These are phyloP conservation scores for Oryzias woworae DNA, from an alignment of 2,113 vertebrate genomes.

Conservation along the genomic window DNA sequence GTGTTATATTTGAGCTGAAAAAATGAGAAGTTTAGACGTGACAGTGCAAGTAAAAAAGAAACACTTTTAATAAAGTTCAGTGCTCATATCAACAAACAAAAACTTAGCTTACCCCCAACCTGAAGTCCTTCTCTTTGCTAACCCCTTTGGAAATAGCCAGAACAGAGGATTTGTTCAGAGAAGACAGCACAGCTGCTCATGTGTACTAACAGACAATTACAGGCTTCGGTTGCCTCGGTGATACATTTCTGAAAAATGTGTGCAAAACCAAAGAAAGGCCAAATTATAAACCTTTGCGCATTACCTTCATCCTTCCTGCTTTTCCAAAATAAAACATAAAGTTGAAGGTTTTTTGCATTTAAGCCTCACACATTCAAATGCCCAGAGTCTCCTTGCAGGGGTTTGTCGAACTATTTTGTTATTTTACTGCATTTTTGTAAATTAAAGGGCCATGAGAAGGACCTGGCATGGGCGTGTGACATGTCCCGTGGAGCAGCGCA, in stretches of 20 bases:
- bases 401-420: slow-evolving; percentile 71
- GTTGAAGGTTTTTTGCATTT: not conserved
- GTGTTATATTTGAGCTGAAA: too few species aligned
- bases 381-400: slow-evolving; percentile 70
- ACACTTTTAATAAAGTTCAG: slow-evolving; percentile 1
- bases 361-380: slow-evolving; percentile 55
- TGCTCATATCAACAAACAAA: slow-evolving; percentile 5
- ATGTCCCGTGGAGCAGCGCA: slow-evolving; percentile 61
- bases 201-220: slow-evolving; percentile 64
- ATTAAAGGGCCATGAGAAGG: slow-evolving; percentile 82
- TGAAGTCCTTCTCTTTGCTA: not conserved
- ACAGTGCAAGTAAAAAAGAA: too few species aligned
- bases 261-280: slow-evolving; percentile 52
- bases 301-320: slow-evolving; percentile 44
- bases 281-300: slow-evolving; percentile 80
- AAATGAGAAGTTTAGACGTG: too few species aligned
- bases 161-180: slow-evolving; percentile 47
- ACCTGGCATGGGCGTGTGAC: slow-evolving; percentile 75
- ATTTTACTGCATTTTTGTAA: slow-evolving; percentile 72
- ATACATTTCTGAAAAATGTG: slow-evolving; percentile 57
- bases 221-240: slow-evolving; percentile 67
- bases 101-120: slow-evolving; percentile 2
- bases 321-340: slow-evolving; percentile 62
- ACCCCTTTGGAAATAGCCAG: slow-evolving; percentile 32
- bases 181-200: slow-evolving; percentile 68